Evolutionary conservation across 2,888 invertebrate species (phyloP).

Genomic region (Drosophila trichaetosa): DNA sequence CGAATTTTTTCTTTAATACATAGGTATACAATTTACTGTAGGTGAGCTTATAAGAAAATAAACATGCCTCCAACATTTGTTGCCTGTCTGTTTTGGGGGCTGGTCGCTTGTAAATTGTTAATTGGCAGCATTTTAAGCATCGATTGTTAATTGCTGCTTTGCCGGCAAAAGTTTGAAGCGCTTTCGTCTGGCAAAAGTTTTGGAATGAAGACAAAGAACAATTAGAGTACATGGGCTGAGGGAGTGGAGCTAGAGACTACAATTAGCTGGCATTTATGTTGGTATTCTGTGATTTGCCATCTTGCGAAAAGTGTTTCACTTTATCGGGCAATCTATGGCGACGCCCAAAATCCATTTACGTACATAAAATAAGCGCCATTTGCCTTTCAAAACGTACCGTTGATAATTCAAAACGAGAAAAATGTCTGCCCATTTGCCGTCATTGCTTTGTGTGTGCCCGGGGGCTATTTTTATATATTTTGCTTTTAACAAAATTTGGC

Average conservation of each 20-base stretch:
- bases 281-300: conserved; percentile 4
- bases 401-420: conserved; percentile 52
- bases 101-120: conserved; percentile 54
- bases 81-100: conserved; percentile 4
- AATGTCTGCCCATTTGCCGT: conserved; percentile 41
- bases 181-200: conserved; percentile 72
- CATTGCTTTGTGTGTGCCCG: conserved; percentile 13
- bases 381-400: conserved; percentile 52
- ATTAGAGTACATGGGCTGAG: conserved; percentile 3
- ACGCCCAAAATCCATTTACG: conserved; percentile 21
- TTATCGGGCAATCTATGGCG: conserved; percentile 10
- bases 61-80: conserved; percentile 6
- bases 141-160: conserved; percentile 67
- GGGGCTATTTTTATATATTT: conserved; percentile 41
- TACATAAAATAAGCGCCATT: conserved; percentile 40
- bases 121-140: conserved; percentile 68
- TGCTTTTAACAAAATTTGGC: conserved; percentile 76
- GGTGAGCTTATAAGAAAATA: conserved; percentile 2
- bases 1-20: background rate
- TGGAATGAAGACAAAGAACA: conserved; percentile 38
- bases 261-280: conserved; percentile 28
- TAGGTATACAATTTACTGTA: conserved; percentile 1
- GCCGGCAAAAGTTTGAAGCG: conserved; percentile 66
- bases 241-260: background rate
- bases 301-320: background rate